Evolutionary conservation across 2,113 vertebrate genomes (phyloP).

Genomic region (Coptodon bakossiorum): DNA sequence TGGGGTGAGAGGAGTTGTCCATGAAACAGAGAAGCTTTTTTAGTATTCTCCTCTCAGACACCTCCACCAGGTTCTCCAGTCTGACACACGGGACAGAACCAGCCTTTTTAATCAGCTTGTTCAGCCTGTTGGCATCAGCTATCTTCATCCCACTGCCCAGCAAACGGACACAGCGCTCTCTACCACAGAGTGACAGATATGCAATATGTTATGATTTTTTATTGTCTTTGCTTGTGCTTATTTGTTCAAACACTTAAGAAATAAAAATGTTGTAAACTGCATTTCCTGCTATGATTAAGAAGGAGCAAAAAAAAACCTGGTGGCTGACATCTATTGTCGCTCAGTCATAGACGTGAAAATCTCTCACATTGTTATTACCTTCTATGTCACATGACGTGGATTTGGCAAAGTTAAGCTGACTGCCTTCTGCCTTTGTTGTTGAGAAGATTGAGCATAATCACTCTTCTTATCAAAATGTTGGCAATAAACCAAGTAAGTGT

Average conservation of each 20-base stretch:
- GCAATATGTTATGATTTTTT: neutral
- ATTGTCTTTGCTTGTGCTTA: neutral
- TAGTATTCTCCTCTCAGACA: neutral
- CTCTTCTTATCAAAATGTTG: neutral
- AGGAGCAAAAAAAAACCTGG: neutral
- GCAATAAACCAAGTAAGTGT: neutral
- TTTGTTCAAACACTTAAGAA: neutral
- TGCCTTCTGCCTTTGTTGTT: neutral
- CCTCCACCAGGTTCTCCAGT: neutral
- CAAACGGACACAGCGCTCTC: neutral
- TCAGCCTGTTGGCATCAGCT: neutral
- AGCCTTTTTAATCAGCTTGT: neutral
- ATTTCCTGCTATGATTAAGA: neutral
- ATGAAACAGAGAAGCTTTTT: neutral
- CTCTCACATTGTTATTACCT: neutral
- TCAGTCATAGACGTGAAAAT: neutral
- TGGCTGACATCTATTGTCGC: neutral
- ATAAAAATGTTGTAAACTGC: neutral
- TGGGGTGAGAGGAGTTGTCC: fast-evolving
- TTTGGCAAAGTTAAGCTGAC: neutral
- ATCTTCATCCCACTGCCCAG: neutral
- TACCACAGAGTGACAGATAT: neutral
- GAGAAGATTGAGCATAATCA: neutral
- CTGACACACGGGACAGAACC: neutral
- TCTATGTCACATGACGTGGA: neutral